A percentile compares a stretch with the other conserved stretches of the same genome.
Conservation (phyloP, 2,888 invertebrate genomes). For the Hyposoter didymator region DNA sequence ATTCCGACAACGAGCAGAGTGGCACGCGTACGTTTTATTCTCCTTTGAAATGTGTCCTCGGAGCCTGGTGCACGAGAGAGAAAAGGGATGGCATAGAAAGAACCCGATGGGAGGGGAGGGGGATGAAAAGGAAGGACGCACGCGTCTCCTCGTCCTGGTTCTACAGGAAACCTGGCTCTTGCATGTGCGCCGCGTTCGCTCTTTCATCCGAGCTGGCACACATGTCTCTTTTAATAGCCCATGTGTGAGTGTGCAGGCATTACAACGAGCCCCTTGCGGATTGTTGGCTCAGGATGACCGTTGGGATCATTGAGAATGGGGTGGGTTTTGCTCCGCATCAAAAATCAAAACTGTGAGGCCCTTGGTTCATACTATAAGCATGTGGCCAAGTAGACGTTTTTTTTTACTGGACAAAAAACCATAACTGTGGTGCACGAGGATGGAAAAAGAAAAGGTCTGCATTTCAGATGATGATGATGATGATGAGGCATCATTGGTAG, state of each 20-base stretch:
- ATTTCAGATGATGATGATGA: background rate
- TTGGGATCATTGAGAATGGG: slow-evolving; percentile 63
- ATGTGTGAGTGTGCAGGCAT: slow-evolving; percentile 28
- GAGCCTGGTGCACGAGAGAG: slow-evolving; percentile 56
- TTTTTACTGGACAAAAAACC: slow-evolving; percentile 10
- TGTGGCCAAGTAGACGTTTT: slow-evolving; percentile 62
- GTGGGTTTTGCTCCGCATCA: slow-evolving; percentile 14
- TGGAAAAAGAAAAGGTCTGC: background rate
- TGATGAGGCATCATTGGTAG: slow-evolving; percentile 50
- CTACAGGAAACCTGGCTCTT: slow-evolving; percentile 61
- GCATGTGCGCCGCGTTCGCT: slow-evolving; percentile 50
- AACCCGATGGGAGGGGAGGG: slow-evolving; percentile 34
- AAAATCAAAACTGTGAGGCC: slow-evolving; percentile 37
- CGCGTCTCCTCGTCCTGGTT: slow-evolving; percentile 53
- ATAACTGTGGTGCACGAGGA: slow-evolving; percentile 16
- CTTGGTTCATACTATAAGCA: slow-evolving; percentile 27
- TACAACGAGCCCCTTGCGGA: slow-evolving; percentile 42
- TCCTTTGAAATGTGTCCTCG: slow-evolving; percentile 68
- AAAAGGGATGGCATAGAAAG: slow-evolving; percentile 57
- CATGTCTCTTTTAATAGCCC: slow-evolving; percentile 61
- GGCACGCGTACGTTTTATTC: slow-evolving; percentile 78
- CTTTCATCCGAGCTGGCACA: slow-evolving; percentile 66
- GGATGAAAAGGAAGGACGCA: slow-evolving; percentile 53
- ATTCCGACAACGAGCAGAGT: slow-evolving; percentile 73
- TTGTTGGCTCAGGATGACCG: slow-evolving; percentile 68